These are phyloP conservation scores for Sakesphorus luctuosus DNA, from an alignment of 2,113 vertebrate genomes.

Conservation along the genomic window DNA sequence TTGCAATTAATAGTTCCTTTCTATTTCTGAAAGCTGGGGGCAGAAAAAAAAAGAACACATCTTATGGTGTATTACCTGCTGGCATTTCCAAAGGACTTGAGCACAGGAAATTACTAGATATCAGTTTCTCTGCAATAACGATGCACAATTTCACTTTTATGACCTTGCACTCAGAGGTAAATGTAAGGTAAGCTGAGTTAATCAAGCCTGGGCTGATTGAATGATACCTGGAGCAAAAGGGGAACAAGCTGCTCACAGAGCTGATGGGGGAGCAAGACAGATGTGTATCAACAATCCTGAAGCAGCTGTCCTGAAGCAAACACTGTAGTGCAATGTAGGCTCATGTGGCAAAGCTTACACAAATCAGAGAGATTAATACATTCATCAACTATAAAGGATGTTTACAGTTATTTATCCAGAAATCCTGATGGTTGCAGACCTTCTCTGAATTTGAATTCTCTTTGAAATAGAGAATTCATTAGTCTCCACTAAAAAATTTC, in stretches of 20 bases:
- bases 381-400: neutral
- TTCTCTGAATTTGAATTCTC: neutral
- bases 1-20: neutral
- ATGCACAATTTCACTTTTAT: neutral
- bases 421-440: neutral
- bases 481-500: neutral
- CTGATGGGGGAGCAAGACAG: neutral
- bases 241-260: neutral
- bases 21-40: neutral
- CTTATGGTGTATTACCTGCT: neutral
- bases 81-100: neutral
- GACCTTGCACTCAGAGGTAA: neutral
- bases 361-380: neutral
- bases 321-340: neutral
- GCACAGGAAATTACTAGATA: constrained; percentile 8
- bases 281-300: neutral
- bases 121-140: neutral
- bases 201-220: neutral
- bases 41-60: neutral
- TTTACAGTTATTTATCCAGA: neutral
- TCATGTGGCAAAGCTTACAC: neutral
- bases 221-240: neutral
- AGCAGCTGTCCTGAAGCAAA: neutral
- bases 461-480: neutral
- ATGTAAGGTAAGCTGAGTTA: neutral